phyloP scores from a whole-genome alignment of 2,113 vertebrate genomes.

The Neomonachus schauinslandi region DNA sequence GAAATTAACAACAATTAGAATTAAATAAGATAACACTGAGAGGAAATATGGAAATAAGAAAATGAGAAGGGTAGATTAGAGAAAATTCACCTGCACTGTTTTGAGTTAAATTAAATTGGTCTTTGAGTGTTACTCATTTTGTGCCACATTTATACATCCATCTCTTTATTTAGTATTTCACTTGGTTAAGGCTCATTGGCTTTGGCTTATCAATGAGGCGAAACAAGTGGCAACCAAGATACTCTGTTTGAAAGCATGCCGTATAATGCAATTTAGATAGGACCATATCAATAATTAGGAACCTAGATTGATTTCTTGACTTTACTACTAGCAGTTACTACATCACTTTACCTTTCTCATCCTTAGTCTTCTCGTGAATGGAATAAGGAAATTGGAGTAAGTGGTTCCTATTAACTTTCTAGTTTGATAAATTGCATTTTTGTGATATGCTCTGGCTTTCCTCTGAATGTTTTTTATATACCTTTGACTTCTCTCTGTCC shows the following conservation, averaged over 20 bases:
- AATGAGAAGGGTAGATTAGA: neutral
- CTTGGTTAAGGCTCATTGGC: neutral
- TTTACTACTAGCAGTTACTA: neutral
- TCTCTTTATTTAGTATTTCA: neutral
- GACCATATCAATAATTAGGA: neutral
- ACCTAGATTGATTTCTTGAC: neutral
- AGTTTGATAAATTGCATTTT: neutral
- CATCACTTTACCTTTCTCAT: neutral
- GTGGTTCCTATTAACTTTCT: neutral
- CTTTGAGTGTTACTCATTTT: neutral
- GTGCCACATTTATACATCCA: neutral
- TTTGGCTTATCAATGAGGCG: neutral
- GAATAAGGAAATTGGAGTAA: neutral
- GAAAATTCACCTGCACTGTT: neutral
- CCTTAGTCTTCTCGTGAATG: neutral
- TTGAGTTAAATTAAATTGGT: neutral
- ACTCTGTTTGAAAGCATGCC: neutral
- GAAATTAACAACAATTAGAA: neutral
- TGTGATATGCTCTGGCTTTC: neutral
- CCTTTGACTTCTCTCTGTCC: neutral
- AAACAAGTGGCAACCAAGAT: neutral
- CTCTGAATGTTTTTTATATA: neutral
- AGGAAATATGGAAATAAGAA: neutral
- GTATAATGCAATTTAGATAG: neutral
- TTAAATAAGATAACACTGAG: neutral